These are phyloP conservation scores for Monomorium pharaonis DNA, from an alignment of 1,140 invertebrate species.

Conservation along the genomic window DNA sequence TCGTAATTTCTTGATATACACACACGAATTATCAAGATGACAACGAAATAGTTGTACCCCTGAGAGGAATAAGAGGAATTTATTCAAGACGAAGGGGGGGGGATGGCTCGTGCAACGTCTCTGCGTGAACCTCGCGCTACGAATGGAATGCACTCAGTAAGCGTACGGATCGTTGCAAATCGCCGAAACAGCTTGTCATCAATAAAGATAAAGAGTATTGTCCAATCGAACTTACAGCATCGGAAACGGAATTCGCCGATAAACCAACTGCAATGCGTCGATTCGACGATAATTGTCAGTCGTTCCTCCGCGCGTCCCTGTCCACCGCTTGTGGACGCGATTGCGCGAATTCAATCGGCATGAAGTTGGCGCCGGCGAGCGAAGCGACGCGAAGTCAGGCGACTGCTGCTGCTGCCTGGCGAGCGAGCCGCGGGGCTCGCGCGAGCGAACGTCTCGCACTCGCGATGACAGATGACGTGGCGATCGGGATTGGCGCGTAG, in stretches of 20 bases:
- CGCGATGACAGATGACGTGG: conserved; percentile 65
- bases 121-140: background rate
- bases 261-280: too few relatives aligned
- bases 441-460: conserved; percentile 20
- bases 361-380: background rate
- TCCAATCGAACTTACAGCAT: background rate
- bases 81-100: too few relatives aligned
- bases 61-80: too few relatives aligned
- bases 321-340: too few relatives aligned
- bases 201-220: background rate
- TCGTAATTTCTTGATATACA: too few relatives aligned
- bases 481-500: background rate
- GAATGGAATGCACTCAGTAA: background rate
- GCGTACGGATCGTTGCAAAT: background rate
- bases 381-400: conserved; percentile 28
- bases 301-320: too few relatives aligned
- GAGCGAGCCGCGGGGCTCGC: conserved; percentile 6
- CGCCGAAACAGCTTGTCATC: background rate
- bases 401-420: conserved; percentile 29
- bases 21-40: too few relatives aligned
- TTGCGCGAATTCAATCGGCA: background rate
- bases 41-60: too few relatives aligned
- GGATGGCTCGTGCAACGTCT: too few relatives aligned
- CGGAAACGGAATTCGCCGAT: background rate
- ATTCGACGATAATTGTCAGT: background rate